Conservation (phyloP, 2,113 vertebrate species). For the Argyrosomus japonicus region DNA sequence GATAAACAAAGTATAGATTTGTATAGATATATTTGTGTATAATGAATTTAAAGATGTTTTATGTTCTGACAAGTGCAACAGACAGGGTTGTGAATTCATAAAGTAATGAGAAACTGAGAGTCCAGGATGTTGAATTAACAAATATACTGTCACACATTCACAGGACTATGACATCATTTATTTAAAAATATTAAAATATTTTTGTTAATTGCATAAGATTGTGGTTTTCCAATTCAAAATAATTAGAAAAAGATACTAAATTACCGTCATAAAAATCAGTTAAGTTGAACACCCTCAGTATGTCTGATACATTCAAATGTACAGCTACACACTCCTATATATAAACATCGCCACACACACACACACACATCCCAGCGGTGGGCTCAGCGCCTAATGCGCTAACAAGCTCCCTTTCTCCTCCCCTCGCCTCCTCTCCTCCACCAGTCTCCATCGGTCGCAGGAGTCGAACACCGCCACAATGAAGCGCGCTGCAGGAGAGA, state of each 20-base stretch:
- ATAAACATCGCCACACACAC: conserved; percentile 21
- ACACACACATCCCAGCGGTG: conserved; percentile 54
- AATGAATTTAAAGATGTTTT: too few relatives aligned
- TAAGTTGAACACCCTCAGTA: not conserved
- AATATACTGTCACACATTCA: not conserved
- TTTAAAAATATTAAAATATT: not conserved
- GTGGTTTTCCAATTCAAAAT: not conserved
- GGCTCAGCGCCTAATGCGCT: conserved; percentile 92
- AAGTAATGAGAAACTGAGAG: not conserved
- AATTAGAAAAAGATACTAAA: not conserved
- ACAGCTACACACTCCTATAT: not conserved
- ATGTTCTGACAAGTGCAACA: too few relatives aligned
- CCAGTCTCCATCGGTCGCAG: conserved; percentile 84
- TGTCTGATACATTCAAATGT: not conserved
- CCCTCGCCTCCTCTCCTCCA: conserved; percentile 80
- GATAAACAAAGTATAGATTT: too few relatives aligned
- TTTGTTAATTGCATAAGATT: not conserved
- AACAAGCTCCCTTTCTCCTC: conserved; percentile 95
- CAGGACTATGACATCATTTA: not conserved
- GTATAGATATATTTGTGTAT: too few relatives aligned
- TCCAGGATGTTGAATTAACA: not conserved
- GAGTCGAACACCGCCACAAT: conserved; percentile 96
- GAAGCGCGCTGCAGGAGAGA: conserved; percentile 92
- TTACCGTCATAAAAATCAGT: not conserved
- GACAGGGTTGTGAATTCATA: not conserved